Evolutionary conservation across 1,140 invertebrate genomes (phyloP).

Genomic region (Macrocentrus cingulum): DNA sequence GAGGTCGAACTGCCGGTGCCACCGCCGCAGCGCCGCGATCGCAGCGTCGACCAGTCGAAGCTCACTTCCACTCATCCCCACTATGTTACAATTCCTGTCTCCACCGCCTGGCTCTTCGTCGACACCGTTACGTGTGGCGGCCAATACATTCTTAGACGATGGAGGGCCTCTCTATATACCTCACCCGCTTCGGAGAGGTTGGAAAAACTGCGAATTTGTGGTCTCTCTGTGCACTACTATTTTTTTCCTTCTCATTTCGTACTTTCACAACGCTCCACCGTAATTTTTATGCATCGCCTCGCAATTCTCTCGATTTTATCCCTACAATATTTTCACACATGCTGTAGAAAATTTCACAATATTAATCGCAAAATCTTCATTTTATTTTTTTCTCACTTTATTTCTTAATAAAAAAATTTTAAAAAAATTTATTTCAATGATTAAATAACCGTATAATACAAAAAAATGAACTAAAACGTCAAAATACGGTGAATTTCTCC

Average conservation of each 20-base stretch:
- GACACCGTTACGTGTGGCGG: no score
- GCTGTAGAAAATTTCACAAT: no score
- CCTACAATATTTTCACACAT: no score
- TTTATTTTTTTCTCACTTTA: no score
- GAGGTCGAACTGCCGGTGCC: constrained; percentile 50
- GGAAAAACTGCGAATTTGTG: constrained; percentile 19
- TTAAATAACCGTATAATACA: no score
- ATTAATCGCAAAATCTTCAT: no score
- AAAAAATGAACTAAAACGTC: no score
- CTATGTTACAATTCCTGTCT: not conserved
- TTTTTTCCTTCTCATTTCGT: constrained; percentile 1
- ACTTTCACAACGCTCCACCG: constrained; percentile 13
- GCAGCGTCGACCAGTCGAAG: constrained; percentile 41
- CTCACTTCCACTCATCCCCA: constrained; percentile 8
- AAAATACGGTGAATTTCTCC: no score
- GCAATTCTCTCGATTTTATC: no score
- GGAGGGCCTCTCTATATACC: not conserved
- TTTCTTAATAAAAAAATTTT: no score
- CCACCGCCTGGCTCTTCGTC: not conserved
- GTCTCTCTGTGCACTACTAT: constrained; percentile 13
- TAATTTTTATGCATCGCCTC: no score
- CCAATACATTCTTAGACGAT: constrained; percentile 23
- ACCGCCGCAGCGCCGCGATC: constrained; percentile 50
- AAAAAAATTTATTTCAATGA: no score
- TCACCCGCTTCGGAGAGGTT: not conserved